Base-by-base conservation (phyloP, 2,888 invertebrate species). In the Mythimna ferrago region DNA sequence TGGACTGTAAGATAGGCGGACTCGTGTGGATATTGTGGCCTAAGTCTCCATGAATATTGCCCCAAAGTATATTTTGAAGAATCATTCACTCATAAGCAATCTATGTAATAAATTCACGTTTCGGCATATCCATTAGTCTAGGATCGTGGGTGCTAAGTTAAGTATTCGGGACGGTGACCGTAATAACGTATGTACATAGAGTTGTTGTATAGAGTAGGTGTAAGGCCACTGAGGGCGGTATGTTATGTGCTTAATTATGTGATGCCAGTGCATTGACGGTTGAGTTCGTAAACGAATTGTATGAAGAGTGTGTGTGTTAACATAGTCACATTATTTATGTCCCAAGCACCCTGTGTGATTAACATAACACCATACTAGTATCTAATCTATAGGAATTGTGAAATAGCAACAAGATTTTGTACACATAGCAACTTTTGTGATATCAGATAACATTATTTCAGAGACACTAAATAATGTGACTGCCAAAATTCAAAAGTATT, bases 401-500 rank as follows among this genome's bases (percentile, higher is more conserved):
- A 75, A 68, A 66, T 56, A 81, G 62, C 72, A 66, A 64, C 74
- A 74, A 81, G 35, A 69, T 76, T 80, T 78, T 78, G 69, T 70
- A 76, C 57, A 77, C 66, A 6, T 57, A 67, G 57, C 54, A 73
- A 66, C 62, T 76, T 79, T 80, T 67, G 72, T 73, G 67, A 67
- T 78, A 72, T 60, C 62, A 54, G 35, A 44, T 58, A 65, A 67
- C 35, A 62, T 73, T 66, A 35, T 72, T 76, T 63, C 62, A 76
- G 41, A 66, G 76, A 83, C 67, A 82, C 76, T 86, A 85, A 89
- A 92, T 91, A 91, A 92, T 92, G 91, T 92, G 93, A 92, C 93
- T 93, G 94, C 94, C 94, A 94, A 94, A 94, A 92, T 89, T 91
- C 81, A 91, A 80, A 92, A 94, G 94, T 94, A 94, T 94, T 93